Conservation (phyloP, 2,888 invertebrate species). For the Caenorhabditis wallacei region DNA sequence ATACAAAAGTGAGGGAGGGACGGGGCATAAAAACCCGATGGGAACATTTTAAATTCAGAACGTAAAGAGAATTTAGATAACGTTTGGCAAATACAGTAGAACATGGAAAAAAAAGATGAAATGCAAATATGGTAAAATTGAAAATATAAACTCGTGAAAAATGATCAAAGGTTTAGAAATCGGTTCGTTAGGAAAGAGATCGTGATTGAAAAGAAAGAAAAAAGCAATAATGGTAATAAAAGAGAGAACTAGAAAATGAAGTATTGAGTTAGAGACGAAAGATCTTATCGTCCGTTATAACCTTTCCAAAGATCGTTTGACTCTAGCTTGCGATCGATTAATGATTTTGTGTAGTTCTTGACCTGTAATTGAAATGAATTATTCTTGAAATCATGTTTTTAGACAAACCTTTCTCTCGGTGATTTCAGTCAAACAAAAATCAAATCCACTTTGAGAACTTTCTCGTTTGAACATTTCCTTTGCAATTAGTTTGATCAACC, state of each 20-base stretch:
- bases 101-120: neutral
- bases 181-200: conserved; percentile 28
- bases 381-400: neutral
- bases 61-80: too few relatives aligned
- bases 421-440: conserved; percentile 25
- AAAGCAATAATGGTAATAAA: neutral
- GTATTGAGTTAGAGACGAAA: neutral
- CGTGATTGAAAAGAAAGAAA: neutral
- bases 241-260: neutral
- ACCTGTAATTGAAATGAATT: conserved; percentile 58
- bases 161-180: conserved; percentile 23
- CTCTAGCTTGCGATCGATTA: conserved; percentile 65
- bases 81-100: too few relatives aligned
- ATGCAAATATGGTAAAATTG: conserved; percentile 20
- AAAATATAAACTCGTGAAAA: conserved; percentile 5
- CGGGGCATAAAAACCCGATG: too few relatives aligned
- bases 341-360: conserved; percentile 55
- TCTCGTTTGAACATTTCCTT: conserved; percentile 63
- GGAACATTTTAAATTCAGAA: too few relatives aligned
- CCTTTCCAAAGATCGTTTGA: conserved; percentile 69
- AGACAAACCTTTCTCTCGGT: conserved; percentile 42
- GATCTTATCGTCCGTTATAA: conserved; percentile 33
- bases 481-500: conserved; percentile 57
- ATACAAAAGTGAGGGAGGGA: too few relatives aligned
- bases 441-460: conserved; percentile 39